Base-by-base conservation (phyloP, 2,888 invertebrate species). In the Melanargia galathea region DNA sequence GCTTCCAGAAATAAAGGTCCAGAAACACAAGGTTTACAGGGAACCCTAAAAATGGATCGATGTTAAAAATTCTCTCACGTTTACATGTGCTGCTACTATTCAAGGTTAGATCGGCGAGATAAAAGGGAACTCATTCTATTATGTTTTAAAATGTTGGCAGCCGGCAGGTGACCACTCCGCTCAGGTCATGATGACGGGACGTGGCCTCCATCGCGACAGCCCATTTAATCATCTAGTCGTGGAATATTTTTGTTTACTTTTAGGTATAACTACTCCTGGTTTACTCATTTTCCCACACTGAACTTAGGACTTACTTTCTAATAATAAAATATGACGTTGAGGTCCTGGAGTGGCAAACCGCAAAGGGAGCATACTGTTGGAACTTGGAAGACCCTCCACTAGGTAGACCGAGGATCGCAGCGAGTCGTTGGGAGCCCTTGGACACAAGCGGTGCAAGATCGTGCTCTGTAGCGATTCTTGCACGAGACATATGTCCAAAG, bases 11-110 rank as follows among this genome's bases (percentile, higher is more conserved):
- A 26, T 5, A 6, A 26, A 5, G 6, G 11, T 11, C 10, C 10
- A 11, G 35, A 13, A 13, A 2, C 13, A n/a, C 1, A 11, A 35
- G 0, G 35, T 2, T 13, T 22, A 24, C 1, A 46, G 38, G 8
- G 26, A 59, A 58, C 22, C 33, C 49, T 63, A 57, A 35, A 56
- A 57, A 61, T 62, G 56, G 61, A 63, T 71, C 71, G 69, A 70
- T 70, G 69, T 63, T 64, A 72, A 68, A 72, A 79, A 85, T 82
- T 77, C 81, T 85, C 80, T 85, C 86, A 86, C 84, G 85, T 87
- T 71, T 71, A 56, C 70, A 68, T 70, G 68, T 68, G 78, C 79
- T 82, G 78, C 80, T 74, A 70, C 72, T 72, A 71, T 69, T 77
- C 82, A 86, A 87, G 87, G 86, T 82, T 79, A 86, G 86, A 87